Conservation (phyloP, 2,888 invertebrate species). For the Limnephilus auricula region DNA sequence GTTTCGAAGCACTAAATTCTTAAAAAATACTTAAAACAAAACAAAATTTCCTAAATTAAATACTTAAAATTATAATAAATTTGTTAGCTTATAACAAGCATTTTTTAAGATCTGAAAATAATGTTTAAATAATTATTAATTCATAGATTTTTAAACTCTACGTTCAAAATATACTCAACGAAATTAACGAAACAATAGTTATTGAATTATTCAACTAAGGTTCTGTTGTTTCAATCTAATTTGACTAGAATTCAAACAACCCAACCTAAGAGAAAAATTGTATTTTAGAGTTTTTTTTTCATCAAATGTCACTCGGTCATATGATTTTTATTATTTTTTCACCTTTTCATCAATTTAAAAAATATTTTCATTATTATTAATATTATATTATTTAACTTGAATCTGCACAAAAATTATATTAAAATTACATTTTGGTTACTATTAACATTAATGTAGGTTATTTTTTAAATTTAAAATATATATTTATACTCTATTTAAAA, state of each 20-base stretch:
- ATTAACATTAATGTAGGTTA: slow-evolving; percentile 13
- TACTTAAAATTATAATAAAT: not conserved
- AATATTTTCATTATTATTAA: too few relatives aligned
- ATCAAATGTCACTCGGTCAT: not conserved
- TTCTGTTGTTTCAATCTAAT: not conserved
- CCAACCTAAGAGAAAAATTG: not conserved
- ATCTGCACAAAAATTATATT: slow-evolving; percentile 2
- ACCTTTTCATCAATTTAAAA: not conserved
- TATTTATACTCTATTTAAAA: slow-evolving; percentile 47
- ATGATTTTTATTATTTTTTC: not conserved
- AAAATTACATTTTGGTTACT: not conserved
- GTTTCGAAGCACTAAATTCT: not conserved
- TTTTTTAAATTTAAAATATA: slow-evolving; percentile 5
- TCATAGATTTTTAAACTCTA: not conserved
- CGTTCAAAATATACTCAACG: not conserved
- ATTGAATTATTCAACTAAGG: not conserved
- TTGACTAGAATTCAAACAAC: not conserved
- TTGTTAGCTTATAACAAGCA: not conserved
- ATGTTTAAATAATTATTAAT: not conserved
- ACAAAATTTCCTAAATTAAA: not conserved
- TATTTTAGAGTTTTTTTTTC: not conserved
- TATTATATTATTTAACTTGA: not conserved
- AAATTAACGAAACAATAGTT: not conserved
- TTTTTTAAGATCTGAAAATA: not conserved
- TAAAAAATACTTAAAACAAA: not conserved